Percentiles rank a stretch among this genome's conserved stretches.
These are phyloP conservation scores for Pachycephala philippinensis DNA, from an alignment of 2,113 vertebrate genomes.

Conservation along the genomic window DNA sequence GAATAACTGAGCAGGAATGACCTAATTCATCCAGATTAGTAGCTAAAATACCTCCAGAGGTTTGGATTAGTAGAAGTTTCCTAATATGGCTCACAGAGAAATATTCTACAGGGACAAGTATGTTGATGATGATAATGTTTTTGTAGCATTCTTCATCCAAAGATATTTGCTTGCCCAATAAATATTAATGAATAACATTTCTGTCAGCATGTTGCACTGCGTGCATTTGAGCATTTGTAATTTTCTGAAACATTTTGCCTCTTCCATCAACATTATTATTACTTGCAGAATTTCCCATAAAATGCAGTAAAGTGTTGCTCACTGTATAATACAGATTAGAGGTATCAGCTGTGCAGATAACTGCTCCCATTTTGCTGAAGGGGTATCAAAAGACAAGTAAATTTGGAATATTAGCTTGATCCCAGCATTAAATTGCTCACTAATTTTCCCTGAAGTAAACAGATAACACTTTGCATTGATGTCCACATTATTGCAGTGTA, in stretches of 20 bases:
- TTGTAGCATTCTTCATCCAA: neutral
- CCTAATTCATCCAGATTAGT: neutral
- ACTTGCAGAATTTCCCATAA: neutral
- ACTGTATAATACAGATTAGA: neutral
- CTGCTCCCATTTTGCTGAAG: neutral
- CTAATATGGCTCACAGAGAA: neutral
- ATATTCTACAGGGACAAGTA: neutral
- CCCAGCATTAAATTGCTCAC: neutral
- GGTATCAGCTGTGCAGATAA: neutral
- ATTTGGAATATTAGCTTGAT: neutral
- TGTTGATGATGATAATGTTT: neutral
- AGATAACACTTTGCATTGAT: neutral
- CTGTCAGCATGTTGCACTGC: neutral
- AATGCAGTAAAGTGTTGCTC: neutral
- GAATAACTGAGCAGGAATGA: neutral
- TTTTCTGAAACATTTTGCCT: neutral
- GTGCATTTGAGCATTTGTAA: neutral
- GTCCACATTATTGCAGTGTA: neutral
- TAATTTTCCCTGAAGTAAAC: neutral
- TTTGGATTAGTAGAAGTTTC: constrained; percentile 19
- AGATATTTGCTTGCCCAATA: neutral
- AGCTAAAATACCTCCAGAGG: neutral
- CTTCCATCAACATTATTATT: neutral
- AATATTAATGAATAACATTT: neutral
- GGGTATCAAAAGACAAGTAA: neutral